phyloP scores from a whole-genome alignment of 2,888 invertebrate genomes.

The Mesorhabditis spiculigera region DNA sequence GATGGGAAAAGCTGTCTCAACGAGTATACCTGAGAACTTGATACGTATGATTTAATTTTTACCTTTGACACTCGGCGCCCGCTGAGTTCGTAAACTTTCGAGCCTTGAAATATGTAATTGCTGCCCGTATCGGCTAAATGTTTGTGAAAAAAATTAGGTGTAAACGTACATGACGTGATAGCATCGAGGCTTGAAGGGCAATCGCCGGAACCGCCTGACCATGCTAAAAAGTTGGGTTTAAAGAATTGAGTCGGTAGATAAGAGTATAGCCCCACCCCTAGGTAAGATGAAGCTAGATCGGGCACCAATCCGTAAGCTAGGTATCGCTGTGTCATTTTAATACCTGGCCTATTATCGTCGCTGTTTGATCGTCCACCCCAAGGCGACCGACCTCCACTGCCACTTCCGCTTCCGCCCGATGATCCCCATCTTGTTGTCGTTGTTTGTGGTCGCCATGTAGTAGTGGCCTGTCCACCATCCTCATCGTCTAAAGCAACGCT shows the following conservation, averaged over 20 bases:
- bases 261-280: too few relatives aligned
- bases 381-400: too few relatives aligned
- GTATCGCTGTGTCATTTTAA: too few relatives aligned
- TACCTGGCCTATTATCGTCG: too few relatives aligned
- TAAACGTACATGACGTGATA: constrained; percentile 29
- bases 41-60: background rate
- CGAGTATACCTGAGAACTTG: constrained; percentile 19
- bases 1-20: constrained; percentile 37
- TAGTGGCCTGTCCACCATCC: too few relatives aligned
- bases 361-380: too few relatives aligned
- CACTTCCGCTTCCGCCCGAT: too few relatives aligned
- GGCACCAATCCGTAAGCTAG: too few relatives aligned
- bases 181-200: constrained; percentile 38
- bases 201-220: constrained; percentile 13
- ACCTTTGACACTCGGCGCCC: constrained; percentile 29
- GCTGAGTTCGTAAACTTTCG: constrained; percentile 41
- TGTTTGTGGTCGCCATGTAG: too few relatives aligned
- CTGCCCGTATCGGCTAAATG: constrained; percentile 12
- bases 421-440: too few relatives aligned
- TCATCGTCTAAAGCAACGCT: too few relatives aligned
- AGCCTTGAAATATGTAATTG: constrained; percentile 45
- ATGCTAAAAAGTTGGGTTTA: background rate
- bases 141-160: background rate
- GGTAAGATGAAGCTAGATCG: too few relatives aligned
- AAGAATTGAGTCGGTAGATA: constrained; percentile 4